phyloP scores from a whole-genome alignment of 2,797 vertebrate genomes.

The Phrynocephalus vlangalii region DNA sequence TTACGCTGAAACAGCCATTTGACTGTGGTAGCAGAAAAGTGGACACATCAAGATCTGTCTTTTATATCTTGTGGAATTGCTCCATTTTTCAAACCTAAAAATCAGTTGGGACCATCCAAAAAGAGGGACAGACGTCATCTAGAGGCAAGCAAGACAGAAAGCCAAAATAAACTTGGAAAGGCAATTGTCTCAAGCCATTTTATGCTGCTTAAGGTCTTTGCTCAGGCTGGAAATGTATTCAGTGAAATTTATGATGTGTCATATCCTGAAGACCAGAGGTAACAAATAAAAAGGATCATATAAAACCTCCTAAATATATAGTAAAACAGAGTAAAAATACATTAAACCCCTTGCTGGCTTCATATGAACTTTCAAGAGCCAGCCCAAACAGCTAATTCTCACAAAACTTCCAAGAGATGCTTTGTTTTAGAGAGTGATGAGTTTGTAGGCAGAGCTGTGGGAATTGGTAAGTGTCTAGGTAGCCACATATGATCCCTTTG shows the following conservation, averaged over 20 bases:
- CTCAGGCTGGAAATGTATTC: slow-evolving; percentile 14
- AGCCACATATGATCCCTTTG: not conserved
- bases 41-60: not conserved
- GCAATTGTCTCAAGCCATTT: not conserved
- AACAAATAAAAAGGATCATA: slow-evolving; percentile 34
- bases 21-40: not conserved
- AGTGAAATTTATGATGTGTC: slow-evolving; percentile 21
- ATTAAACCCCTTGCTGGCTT: slow-evolving; percentile 1
- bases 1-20: not conserved
- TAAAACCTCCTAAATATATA: slow-evolving; percentile 26
- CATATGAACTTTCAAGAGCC: slow-evolving; percentile 10
- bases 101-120: not conserved
- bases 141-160: not conserved
- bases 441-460: not conserved
- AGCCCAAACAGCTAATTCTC: slow-evolving; percentile 9
- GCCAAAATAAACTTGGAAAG: not conserved
- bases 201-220: not conserved
- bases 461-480: not conserved
- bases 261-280: slow-evolving; percentile 22
- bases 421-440: not conserved
- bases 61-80: not conserved
- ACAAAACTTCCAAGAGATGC: slow-evolving; percentile 6
- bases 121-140: not conserved
- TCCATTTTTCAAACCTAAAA: not conserved
- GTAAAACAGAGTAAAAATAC: slow-evolving; percentile 10